Evolutionary conservation across 2,113 vertebrate genomes (phyloP).

Genomic region (Siniperca chuatsi): DNA sequence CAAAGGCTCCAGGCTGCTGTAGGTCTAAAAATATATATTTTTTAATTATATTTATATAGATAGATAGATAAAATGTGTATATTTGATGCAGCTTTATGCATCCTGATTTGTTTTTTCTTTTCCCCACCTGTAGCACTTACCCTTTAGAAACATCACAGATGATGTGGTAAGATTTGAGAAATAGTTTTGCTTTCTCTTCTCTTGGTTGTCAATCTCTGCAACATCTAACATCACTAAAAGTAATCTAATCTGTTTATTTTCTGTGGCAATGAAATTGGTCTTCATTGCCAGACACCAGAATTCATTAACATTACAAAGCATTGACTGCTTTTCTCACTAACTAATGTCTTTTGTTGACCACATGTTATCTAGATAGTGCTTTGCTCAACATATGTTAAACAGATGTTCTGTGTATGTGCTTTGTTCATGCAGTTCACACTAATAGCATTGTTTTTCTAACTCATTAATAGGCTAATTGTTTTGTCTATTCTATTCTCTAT

Average conservation of each 20-base stretch:
- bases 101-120: conserved; percentile 66
- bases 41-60: background rate
- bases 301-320: conserved; percentile 12
- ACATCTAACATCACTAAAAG: conserved; percentile 42
- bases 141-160: conserved; percentile 95
- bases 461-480: background rate
- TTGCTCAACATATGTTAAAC: conserved; percentile 1
- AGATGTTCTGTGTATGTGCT: conserved; percentile 12
- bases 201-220: conserved; percentile 21
- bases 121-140: conserved; percentile 88
- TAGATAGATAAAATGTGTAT: background rate
- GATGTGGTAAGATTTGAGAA: conserved; percentile 92
- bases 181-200: background rate
- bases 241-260: conserved; percentile 12
- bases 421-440: conserved; percentile 20
- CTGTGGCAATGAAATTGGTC: conserved; percentile 2
- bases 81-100: conserved; percentile 23
- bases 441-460: conserved; percentile 3
- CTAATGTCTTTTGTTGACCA: conserved; percentile 23
- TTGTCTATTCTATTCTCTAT: background rate
- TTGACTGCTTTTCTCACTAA: conserved; percentile 21
- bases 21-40: background rate
- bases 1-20: background rate
- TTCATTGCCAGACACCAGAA: background rate
- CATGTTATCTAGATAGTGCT: background rate